Conservation (phyloP, 1,140 invertebrate species). For the Homalodisca vitripennis region DNA sequence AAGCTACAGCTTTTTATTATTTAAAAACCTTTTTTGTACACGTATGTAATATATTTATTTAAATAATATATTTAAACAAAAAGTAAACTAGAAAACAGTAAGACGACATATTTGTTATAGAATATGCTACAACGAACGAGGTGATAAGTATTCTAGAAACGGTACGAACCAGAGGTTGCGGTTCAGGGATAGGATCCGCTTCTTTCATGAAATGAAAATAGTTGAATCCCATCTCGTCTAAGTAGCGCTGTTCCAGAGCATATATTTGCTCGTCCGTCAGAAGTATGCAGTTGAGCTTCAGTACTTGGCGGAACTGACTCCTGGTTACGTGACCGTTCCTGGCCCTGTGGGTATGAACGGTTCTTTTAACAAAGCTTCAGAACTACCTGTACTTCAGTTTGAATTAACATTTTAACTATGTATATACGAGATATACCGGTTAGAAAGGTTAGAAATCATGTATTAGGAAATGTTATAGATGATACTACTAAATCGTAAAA, state of each 20-base stretch:
- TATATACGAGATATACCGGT: too few relatives aligned
- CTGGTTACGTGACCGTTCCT: conserved; percentile 63
- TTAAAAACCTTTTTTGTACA: neutral
- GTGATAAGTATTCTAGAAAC: too few relatives aligned
- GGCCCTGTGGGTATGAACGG: neutral
- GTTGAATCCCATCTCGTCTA: conserved; percentile 67
- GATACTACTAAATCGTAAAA: too few relatives aligned
- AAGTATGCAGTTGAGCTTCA: conserved; percentile 60
- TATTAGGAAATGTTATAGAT: too few relatives aligned
- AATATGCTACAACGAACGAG: too few relatives aligned
- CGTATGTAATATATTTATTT: neutral
- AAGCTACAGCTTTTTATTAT: neutral
- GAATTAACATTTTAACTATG: too few relatives aligned
- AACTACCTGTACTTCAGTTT: too few relatives aligned
- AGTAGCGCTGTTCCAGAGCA: conserved; percentile 63
- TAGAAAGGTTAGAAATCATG: too few relatives aligned
- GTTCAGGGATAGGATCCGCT: conserved; percentile 49
- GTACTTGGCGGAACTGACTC: conserved; percentile 62
- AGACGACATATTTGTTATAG: neutral
- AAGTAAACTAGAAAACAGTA: neutral
- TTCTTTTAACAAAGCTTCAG: too few relatives aligned
- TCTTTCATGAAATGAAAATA: conserved; percentile 64
- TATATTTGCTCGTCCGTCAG: conserved; percentile 60
- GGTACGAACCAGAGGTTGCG: conserved; percentile 47
- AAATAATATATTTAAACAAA: neutral